Conservation (phyloP, 2,888 invertebrate species). For the Fragum sueziense region DNA sequence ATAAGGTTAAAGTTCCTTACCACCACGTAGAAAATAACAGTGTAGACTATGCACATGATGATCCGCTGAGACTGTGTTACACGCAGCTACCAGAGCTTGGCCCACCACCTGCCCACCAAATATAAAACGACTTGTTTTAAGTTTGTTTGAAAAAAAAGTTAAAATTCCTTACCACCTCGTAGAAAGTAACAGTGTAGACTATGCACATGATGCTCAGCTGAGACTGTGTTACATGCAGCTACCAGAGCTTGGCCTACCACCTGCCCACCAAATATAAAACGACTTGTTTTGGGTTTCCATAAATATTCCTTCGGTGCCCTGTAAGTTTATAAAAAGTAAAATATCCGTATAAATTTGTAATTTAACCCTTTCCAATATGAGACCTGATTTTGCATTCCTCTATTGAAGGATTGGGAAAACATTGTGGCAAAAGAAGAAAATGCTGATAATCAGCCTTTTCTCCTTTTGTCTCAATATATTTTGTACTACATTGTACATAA, state of each 20-base stretch:
- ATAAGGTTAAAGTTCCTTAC: no score
- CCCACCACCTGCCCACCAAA: constrained; percentile 83
- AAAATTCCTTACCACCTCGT: constrained; percentile 79
- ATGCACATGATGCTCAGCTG: constrained; percentile 79
- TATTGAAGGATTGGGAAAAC: no score
- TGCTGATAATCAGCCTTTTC: no score
- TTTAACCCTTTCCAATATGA: no score
- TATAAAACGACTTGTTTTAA: constrained; percentile 72
- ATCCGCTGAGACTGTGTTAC: constrained; percentile 79
- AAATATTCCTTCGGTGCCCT: constrained; percentile 67
- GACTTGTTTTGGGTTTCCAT: constrained; percentile 71
- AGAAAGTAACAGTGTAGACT: constrained; percentile 83
- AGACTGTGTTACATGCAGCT: constrained; percentile 82
- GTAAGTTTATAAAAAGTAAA: no score
- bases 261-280: constrained; percentile 82
- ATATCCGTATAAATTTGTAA: no score
- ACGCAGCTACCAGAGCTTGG: constrained; percentile 82
- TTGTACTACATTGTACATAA: no score
- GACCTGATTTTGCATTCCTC: no score
- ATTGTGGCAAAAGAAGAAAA: no score
- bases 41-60: constrained; percentile 82
- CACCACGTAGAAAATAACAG: constrained; percentile 82
- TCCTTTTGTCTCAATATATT: no score
- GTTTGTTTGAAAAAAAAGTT: no score
- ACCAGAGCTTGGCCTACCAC: constrained; percentile 82